Conservation (phyloP, 2,113 vertebrate species). For the Sceloporus tristichus region DNA sequence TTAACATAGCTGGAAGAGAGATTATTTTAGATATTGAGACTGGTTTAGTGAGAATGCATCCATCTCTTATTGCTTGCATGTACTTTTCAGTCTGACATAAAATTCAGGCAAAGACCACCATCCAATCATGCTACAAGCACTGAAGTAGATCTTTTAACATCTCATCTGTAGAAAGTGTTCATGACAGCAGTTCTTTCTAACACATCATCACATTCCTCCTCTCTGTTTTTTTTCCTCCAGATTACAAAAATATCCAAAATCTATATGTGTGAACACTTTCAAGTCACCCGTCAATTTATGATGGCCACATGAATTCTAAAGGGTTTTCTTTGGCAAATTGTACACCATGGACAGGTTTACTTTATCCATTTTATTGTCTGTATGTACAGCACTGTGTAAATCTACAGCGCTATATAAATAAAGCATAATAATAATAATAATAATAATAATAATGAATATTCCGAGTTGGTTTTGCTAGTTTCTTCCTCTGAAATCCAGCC, state of each 20-base stretch:
- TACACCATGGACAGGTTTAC: too few relatives aligned
- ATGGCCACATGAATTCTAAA: too few relatives aligned
- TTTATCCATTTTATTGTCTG: too few relatives aligned
- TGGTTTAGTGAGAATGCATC: background rate
- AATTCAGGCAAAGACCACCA: background rate
- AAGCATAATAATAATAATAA: too few relatives aligned
- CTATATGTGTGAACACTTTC: background rate
- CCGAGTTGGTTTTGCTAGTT: too few relatives aligned
- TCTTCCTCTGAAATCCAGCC: too few relatives aligned
- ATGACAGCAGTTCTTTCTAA: background rate
- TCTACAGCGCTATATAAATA: too few relatives aligned
- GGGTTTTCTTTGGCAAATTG: background rate
- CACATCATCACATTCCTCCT: background rate
- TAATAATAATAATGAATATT: background rate
- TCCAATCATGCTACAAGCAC: background rate
- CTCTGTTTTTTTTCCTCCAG: background rate
- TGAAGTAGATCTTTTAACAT: background rate
- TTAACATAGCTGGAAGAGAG: background rate
- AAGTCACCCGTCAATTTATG: too few relatives aligned
- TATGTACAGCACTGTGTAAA: too few relatives aligned
- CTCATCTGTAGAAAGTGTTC: too few relatives aligned
- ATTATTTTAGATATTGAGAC: background rate
- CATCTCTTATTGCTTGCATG: background rate
- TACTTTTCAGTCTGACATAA: background rate
- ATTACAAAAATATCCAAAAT: background rate